A percentile compares a stretch with the other conserved stretches of the same genome.
These are phyloP conservation scores for Tautogolabrus adspersus DNA, from an alignment of 2,113 vertebrate species.

Conservation along the genomic window DNA sequence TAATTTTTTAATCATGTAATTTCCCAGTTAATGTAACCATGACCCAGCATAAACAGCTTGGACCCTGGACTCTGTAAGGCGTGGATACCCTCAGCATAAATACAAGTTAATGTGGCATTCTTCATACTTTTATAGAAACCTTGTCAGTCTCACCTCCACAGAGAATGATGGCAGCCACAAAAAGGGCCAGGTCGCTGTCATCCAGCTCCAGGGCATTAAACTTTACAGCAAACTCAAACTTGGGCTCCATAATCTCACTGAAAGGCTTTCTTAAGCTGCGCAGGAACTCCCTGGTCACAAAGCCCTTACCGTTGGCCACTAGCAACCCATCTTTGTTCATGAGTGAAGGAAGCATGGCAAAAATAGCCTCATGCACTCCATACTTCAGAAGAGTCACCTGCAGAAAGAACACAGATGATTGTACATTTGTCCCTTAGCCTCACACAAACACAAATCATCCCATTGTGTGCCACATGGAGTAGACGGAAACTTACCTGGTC, in stretches of 20 bases:
- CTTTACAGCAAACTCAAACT: constrained; percentile 98
- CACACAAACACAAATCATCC: background rate
- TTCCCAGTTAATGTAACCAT: background rate
- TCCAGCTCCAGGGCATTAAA: constrained; percentile 98
- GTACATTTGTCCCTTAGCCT: background rate
- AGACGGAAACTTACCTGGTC: constrained; percentile 86
- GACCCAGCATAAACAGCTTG: background rate
- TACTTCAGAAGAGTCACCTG: constrained; percentile 97
- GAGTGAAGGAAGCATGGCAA: constrained; percentile 97
- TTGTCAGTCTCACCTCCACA: constrained; percentile 91
- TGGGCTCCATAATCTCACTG: constrained; percentile 97
- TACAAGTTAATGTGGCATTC: background rate
- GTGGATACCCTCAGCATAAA: no score
- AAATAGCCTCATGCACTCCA: constrained; percentile 97
- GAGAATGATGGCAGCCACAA: constrained; percentile 97
- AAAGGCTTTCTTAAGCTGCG: constrained; percentile 97
- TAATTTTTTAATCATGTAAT: background rate
- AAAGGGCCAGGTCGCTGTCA: constrained; percentile 98
- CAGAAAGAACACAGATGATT: constrained; percentile 7
- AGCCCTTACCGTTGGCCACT: constrained; percentile 95
- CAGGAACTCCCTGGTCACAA: constrained; percentile 97
- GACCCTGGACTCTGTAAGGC: no score
- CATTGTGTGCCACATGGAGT: background rate
- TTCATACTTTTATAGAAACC: background rate
- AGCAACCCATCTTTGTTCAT: constrained; percentile 99